These are phyloP conservation scores for Trissolcus brochymenae DNA, from an alignment of 2,888 invertebrate species.

Conservation along the genomic window DNA sequence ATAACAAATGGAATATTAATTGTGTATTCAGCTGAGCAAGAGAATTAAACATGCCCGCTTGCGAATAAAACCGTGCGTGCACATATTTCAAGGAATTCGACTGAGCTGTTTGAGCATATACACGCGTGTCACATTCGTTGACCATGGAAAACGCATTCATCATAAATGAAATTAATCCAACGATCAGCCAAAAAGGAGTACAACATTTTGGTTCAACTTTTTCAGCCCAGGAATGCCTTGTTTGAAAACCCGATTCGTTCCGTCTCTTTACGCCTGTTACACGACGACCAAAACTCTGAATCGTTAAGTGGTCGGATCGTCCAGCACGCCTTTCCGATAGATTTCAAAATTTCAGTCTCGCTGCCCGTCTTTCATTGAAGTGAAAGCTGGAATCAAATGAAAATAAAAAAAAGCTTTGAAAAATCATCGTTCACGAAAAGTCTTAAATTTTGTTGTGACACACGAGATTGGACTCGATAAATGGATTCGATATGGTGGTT, in stretches of 20 bases:
- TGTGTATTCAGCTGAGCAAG: neutral
- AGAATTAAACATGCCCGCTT: constrained; percentile 28
- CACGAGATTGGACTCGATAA: neutral
- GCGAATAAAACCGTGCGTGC: constrained; percentile 48
- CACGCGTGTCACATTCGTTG: constrained; percentile 15
- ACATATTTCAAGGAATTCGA: constrained; percentile 26
- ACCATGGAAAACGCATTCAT: constrained; percentile 22
- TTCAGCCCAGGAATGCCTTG: constrained; percentile 59
- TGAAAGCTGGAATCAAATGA: constrained; percentile 28
- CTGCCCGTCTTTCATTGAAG: neutral
- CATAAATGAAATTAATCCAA: constrained; percentile 21
- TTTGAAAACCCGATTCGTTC: constrained; percentile 67
- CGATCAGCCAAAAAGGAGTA: constrained; percentile 9
- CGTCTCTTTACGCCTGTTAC: constrained; percentile 46
- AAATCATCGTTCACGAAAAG: neutral
- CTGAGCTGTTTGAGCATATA: constrained; percentile 18
- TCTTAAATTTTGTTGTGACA: constrained; percentile 26
- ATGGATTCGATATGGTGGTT: neutral
- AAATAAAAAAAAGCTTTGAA: neutral
- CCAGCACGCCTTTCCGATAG: constrained; percentile 58
- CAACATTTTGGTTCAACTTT: constrained; percentile 24
- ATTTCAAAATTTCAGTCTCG: constrained; percentile 17
- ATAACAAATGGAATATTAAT: neutral
- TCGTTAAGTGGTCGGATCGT: constrained; percentile 55
- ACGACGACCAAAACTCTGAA: constrained; percentile 8